These are phyloP conservation scores for Glaucopsyche alexis DNA, from an alignment of 2,888 invertebrate genomes.

Conservation along the genomic window DNA sequence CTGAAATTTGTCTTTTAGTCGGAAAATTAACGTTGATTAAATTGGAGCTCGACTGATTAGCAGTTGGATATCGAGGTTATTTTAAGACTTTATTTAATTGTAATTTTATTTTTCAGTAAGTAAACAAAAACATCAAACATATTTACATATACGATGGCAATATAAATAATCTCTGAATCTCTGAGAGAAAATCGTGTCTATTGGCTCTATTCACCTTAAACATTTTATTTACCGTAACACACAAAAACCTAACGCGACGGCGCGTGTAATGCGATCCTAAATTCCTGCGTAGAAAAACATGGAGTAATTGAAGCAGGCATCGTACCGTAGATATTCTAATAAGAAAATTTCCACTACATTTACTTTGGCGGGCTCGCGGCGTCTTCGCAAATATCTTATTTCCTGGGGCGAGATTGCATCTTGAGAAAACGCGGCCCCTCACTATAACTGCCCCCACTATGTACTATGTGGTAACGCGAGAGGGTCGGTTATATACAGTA, in stretches of 20 bases:
- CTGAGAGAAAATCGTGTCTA: no score
- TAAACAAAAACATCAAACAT: no score
- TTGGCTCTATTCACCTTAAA: no score
- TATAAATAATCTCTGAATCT: no score
- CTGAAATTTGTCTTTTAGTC: no score
- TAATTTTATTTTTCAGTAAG: no score
- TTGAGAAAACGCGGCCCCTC: conserved; percentile 78
- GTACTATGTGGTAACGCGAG: conserved; percentile 9
- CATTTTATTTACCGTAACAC: not conserved
- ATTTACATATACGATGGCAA: no score
- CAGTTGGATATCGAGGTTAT: no score
- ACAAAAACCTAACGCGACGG: conserved; percentile 40
- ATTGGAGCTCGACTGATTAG: no score
- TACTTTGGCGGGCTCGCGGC: conserved; percentile 78
- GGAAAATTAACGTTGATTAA: no score
- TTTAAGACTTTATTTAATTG: no score
- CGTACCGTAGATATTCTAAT: conserved; percentile 80
- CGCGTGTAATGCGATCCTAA: conserved; percentile 52
- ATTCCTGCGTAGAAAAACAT: conserved; percentile 73
- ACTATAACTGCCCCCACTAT: conserved; percentile 65
- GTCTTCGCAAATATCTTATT: conserved; percentile 81
- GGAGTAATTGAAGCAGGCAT: conserved; percentile 70
- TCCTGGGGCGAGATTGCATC: conserved; percentile 81
- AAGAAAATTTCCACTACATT: conserved; percentile 82
- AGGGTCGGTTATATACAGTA: no score